Conservation (phyloP, 2,888 invertebrate species). For the Cordilura impudica region DNA sequence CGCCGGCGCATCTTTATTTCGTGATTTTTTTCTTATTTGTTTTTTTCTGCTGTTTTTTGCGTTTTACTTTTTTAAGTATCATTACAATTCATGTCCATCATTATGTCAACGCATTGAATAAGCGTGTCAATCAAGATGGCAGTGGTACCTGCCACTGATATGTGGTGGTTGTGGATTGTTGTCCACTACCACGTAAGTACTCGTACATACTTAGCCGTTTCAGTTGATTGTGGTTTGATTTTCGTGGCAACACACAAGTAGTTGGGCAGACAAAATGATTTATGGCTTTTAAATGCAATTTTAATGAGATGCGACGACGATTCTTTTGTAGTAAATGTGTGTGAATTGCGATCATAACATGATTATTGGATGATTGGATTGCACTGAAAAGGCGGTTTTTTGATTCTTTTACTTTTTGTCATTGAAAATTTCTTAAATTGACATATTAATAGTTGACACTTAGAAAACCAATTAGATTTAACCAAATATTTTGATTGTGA, state of each 20-base stretch:
- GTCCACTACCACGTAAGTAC: background rate
- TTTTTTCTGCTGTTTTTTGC: background rate
- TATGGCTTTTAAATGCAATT: constrained; percentile 59
- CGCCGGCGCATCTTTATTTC: constrained; percentile 56
- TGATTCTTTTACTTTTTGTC: too few species aligned
- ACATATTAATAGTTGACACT: too few species aligned
- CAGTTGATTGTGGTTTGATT: constrained; percentile 12
- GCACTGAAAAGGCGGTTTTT: background rate
- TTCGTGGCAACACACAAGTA: constrained; percentile 35
- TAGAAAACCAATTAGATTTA: too few species aligned
- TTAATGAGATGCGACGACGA: constrained; percentile 60
- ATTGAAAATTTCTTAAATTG: too few species aligned
- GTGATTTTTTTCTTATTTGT: constrained; percentile 10
- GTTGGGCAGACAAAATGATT: constrained; percentile 57
- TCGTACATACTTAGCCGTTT: background rate
- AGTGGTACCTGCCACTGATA: constrained; percentile 76
- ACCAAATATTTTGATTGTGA: too few species aligned
- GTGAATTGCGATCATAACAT: constrained; percentile 42
- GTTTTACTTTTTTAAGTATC: constrained; percentile 29
- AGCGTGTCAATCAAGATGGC: constrained; percentile 78
- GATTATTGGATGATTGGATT: constrained; percentile 14
- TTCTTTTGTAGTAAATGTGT: constrained; percentile 23
- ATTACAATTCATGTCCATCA: constrained; percentile 73
- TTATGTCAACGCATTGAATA: constrained; percentile 78
- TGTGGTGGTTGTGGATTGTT: constrained; percentile 45